A percentile compares a stretch with the other conserved stretches of the same genome.
These are phyloP conservation scores for Fratercula arctica DNA, from an alignment of 2,797 vertebrate species.

Conservation along the genomic window DNA sequence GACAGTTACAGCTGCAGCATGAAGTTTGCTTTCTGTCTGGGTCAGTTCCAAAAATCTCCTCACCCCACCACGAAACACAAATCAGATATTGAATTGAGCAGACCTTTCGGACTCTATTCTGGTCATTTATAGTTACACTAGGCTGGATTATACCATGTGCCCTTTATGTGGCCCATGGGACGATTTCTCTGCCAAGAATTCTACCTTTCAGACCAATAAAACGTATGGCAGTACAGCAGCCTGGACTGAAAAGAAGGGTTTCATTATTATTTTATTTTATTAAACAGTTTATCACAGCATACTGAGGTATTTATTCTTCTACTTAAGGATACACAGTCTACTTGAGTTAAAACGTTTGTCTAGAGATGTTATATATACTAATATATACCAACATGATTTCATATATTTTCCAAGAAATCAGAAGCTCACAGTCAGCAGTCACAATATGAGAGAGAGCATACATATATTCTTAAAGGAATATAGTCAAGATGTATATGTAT, in stretches of 20 bases:
- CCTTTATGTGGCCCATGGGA: constrained; percentile 24
- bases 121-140: constrained; percentile 36
- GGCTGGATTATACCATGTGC: constrained; percentile 22
- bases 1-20: neutral
- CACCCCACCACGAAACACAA: neutral
- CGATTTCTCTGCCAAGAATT: constrained; percentile 21
- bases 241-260: constrained; percentile 4
- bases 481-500: neutral
- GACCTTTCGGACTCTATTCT: constrained; percentile 14
- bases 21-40: neutral
- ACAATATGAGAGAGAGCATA: neutral
- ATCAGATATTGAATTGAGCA: constrained; percentile 23
- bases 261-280: constrained; percentile 63
- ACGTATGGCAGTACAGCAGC: neutral
- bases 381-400: constrained; percentile 3
- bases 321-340: neutral
- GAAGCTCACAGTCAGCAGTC: neutral
- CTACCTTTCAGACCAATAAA: constrained; percentile 48
- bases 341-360: constrained; percentile 10
- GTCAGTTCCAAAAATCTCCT: constrained; percentile 15
- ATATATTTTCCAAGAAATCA: constrained; percentile 28
- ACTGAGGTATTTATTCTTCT: constrained; percentile 18
- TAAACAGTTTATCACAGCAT: constrained; percentile 19
- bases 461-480: neutral
- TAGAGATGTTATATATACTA: constrained; percentile 4